Base-by-base conservation (phyloP, 1,140 invertebrate species). In the Drosophila pallidifrons region DNA sequence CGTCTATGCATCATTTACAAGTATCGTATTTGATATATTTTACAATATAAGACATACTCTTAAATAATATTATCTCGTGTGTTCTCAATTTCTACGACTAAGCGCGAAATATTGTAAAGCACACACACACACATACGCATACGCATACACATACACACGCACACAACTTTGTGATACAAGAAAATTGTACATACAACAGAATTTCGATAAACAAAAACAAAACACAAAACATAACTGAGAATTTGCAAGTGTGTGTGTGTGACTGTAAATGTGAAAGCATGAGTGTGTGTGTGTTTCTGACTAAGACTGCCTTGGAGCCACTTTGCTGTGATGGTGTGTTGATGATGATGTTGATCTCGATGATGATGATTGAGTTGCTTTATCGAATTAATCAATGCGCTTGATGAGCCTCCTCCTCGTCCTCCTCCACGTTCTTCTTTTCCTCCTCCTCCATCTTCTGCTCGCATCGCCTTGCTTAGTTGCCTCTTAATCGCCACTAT, bases 401-500 rank as follows among this genome's bases (percentile, higher is more conserved):
- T 57, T 72, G n/a, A 64, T 72, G 43, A 67, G 54, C 45, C 46
- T 32, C 32, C 49, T 51, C 13, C 13, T 51, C 30, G 30, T 43
- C n/a, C 41, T 5, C 3, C n/a, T 6, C 41, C 20, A 25, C 20
- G 20, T 25, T 25, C 38, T 45, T 52, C 11, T 7, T 10, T 0
- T 38, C 35, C 6, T 38, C 1, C 35, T 38, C 35, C 7, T 20
- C 20, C 20, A 20, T 20, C 20, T 20, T 20, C 20, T 8, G 1
- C 7, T 38, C 2, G 8, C 35, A 38, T 38, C 35, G 35, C 8
- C 35, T 10, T 3, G 7, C 10, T 38, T 35, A 51, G 25, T 43
- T 35, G 51, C 47, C n/a, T 61, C 57, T 65, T 94, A 96, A 93
- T 97, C 96, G 13, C 96, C 96, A 46, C 95, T 95, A 87, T 96